phyloP scores from a whole-genome alignment of 1,140 invertebrate species.

The Eciton burchellii region DNA sequence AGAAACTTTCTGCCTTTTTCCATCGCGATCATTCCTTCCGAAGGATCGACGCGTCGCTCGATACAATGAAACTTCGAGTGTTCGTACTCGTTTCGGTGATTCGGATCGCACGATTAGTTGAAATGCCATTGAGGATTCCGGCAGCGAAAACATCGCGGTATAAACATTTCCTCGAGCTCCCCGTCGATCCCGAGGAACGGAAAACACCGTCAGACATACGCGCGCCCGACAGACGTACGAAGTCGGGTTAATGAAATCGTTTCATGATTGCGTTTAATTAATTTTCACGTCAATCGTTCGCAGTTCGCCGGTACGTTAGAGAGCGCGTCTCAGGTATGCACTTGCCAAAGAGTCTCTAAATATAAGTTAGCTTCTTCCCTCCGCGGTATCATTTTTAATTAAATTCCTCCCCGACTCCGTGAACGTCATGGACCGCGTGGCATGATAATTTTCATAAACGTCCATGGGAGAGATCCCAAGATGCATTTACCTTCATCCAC shows the following conservation, averaged over 20 bases:
- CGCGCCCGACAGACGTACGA: background rate
- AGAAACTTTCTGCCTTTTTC: background rate
- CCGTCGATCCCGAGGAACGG: too few relatives aligned
- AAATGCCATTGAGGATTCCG: too few relatives aligned
- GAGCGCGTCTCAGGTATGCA: background rate
- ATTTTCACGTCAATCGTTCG: slow-evolving; percentile 15
- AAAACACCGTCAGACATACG: background rate
- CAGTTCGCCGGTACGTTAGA: too few relatives aligned
- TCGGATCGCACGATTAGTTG: too few relatives aligned
- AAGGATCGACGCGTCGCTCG: slow-evolving; percentile 12
- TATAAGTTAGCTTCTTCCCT: too few relatives aligned
- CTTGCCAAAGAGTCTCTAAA: background rate
- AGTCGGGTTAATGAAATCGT: background rate
- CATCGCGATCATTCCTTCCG: slow-evolving; percentile 12
- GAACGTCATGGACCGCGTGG: background rate
- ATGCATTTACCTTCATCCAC: background rate
- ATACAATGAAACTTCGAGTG: background rate
- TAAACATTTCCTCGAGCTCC: too few relatives aligned
- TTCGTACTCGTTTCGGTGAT: background rate
- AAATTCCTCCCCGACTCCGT: slow-evolving; percentile 1
- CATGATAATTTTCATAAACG: slow-evolving; percentile 14
- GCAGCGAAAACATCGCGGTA: too few relatives aligned
- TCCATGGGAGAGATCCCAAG: background rate
- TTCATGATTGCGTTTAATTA: slow-evolving; percentile 31
- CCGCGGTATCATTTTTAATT: slow-evolving; percentile 7